Evolutionary conservation across 2,888 invertebrate genomes (phyloP), one percentile per base, ranked within the genome.

Genomic region (Hyppa rectilinea): DNA sequence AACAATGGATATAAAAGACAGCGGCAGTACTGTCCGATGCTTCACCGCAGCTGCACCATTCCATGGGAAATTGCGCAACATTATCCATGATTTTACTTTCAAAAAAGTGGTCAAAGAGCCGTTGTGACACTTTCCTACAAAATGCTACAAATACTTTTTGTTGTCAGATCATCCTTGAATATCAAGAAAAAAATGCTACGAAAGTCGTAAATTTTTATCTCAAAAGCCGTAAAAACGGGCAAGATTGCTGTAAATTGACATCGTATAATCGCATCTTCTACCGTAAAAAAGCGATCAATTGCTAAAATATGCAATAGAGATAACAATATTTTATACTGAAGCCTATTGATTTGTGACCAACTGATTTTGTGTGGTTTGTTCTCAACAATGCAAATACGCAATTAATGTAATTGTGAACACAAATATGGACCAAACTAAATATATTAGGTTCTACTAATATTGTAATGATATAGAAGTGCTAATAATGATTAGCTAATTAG

Each of bases 171-270:
- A 84, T 83, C 75, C 71, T 70, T 63, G 63, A 83, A 83, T 77
- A 75, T 72, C 72, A 76, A 70, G 74, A 84, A 83, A 38, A n/a
- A 80, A 84, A 78, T 82, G 47, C 65, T 73, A 72, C 68, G 61
- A 75, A 68, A 58, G 81, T 68, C 78, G 81, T 84, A 81, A 84
- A 79, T 63, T 83, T 80, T 80, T 81, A 82, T 83, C 81, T 76
- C 34, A 43, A 76, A 58, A 50, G 63, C 60, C 64, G 77, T 84
- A 83, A 85, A 84, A 80, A 52, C 68, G 61, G 72, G 78, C 78
- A 78, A 82, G 85, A 85, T 85, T 82, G 84, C 78, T 80, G 71
- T 83, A 83, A 81, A 85, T 80, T 85, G 85, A 83, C 74, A 72
- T 81, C 83, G 82, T 80, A 72, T 83, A 81, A 84, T 84, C 80